Percentiles rank a stretch among this genome's conserved stretches.
Conservation (phyloP, 2,797 vertebrate species). For the Mionectes olivaceus region DNA sequence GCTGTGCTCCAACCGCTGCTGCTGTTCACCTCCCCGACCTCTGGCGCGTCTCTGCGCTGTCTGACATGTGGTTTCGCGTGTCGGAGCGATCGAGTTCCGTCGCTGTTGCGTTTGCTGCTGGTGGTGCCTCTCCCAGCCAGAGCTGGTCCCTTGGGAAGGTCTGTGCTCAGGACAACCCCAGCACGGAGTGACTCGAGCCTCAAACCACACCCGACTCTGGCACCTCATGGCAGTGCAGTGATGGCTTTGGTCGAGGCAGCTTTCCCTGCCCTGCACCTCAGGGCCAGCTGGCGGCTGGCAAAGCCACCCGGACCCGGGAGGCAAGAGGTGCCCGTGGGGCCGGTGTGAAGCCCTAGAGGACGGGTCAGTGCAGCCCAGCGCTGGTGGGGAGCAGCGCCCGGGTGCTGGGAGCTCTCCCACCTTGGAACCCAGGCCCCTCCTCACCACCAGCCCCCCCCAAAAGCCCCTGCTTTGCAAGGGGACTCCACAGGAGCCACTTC, state of each 20-base stretch:
- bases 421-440: rapidly evolving
- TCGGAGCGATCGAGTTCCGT: rapidly evolving
- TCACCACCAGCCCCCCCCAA: rapidly evolving
- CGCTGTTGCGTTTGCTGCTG: background rate
- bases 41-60: rapidly evolving
- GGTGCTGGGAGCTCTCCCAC: background rate
- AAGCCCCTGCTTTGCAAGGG: background rate
- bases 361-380: rapidly evolving
- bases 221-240: rapidly evolving
- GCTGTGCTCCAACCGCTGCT: background rate
- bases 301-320: rapidly evolving
- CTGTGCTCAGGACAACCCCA: background rate
- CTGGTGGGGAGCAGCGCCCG: background rate
- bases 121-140: background rate
- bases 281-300: background rate
- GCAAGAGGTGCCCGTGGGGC: rapidly evolving
- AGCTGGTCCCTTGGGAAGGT: background rate
- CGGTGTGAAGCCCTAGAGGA: background rate
- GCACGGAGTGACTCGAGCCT: background rate
- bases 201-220: background rate
- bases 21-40: background rate
- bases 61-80: background rate
- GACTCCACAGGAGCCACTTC: too few species aligned
- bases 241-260: background rate
- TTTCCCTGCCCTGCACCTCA: background rate